A percentile compares a stretch with the other conserved stretches of the same genome.
phyloP scores from a whole-genome alignment of 2,797 vertebrate genomes.

The Fistularia tabacaria region DNA sequence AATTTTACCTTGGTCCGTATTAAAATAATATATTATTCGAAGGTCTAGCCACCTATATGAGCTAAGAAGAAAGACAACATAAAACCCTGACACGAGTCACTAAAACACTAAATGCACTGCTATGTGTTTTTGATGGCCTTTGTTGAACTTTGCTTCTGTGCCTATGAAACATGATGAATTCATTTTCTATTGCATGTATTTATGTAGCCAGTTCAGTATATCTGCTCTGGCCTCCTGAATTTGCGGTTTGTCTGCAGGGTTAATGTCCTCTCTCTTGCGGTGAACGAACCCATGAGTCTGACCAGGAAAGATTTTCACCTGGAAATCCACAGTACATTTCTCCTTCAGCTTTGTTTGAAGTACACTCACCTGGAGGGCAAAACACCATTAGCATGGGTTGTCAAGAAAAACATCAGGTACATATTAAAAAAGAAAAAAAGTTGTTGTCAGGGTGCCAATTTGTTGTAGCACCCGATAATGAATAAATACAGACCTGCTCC shows the following conservation, averaged over 20 bases:
- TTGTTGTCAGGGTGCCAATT: no score
- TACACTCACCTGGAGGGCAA: slow-evolving; percentile 67
- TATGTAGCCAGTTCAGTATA: slow-evolving; percentile 86
- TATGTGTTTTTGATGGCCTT: no score
- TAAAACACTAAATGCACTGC: no score
- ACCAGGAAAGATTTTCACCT: slow-evolving; percentile 87
- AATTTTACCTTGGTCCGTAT: no score
- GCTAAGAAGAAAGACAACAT: no score
- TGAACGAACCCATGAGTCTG: slow-evolving; percentile 94
- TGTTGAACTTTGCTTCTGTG: no score
- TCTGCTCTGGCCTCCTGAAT: slow-evolving; percentile 85
- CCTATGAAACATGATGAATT: no score
- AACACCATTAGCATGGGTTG: not conserved
- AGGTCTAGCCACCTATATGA: no score
- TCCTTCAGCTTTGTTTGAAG: slow-evolving; percentile 82
- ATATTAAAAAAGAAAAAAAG: not conserved
- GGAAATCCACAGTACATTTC: slow-evolving; percentile 78
- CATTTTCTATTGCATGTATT: slow-evolving; percentile 71
- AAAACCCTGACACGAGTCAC: no score
- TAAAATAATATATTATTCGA: no score
- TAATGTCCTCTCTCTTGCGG: slow-evolving; percentile 85
- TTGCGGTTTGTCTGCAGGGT: slow-evolving; percentile 74
- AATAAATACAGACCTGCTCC: slow-evolving; percentile 61
- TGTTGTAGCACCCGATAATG: no score
- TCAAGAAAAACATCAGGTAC: not conserved